A percentile compares a stretch with the other conserved stretches of the same genome.
phyloP scores from a whole-genome alignment of 37 sponge, comb jelly and placozoan genomes.

The Chondrosia reniformis region DNA sequence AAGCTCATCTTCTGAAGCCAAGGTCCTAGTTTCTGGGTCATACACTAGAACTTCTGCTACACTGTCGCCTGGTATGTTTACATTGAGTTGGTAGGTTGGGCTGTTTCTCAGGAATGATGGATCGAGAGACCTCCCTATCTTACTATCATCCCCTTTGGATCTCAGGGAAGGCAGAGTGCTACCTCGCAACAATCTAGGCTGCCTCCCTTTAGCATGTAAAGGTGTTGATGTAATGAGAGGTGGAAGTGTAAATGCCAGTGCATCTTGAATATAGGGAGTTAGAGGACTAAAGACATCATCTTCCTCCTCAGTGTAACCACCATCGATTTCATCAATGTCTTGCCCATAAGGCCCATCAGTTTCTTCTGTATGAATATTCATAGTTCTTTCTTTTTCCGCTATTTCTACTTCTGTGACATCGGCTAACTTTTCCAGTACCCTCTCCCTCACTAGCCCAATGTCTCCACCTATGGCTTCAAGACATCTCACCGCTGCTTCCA shows the following conservation, averaged over 20 bases:
- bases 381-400: not conserved
- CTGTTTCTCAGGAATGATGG: not conserved
- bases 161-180: not conserved
- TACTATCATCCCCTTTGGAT: too few species aligned
- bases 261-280: not conserved
- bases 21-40: conserved; percentile 4
- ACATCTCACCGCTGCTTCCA: conserved; percentile 42
- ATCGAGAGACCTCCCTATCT: not conserved
- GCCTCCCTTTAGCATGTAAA: not conserved
- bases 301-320: not conserved
- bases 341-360: not conserved
- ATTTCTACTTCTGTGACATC: conserved; percentile 43
- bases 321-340: not conserved
- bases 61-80: not conserved
- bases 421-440: conserved; percentile 77
- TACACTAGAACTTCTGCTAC: not conserved
- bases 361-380: not conserved
- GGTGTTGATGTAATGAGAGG: not conserved
- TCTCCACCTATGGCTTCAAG: conserved; percentile 49
- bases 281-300: not conserved
- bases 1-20: not conserved
- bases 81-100: not conserved
- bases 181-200: not conserved
- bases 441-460: conserved; percentile 62
- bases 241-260: not conserved